Evolutionary conservation across 2,888 invertebrate species (phyloP).

Genomic region (Eilema sororculum): DNA sequence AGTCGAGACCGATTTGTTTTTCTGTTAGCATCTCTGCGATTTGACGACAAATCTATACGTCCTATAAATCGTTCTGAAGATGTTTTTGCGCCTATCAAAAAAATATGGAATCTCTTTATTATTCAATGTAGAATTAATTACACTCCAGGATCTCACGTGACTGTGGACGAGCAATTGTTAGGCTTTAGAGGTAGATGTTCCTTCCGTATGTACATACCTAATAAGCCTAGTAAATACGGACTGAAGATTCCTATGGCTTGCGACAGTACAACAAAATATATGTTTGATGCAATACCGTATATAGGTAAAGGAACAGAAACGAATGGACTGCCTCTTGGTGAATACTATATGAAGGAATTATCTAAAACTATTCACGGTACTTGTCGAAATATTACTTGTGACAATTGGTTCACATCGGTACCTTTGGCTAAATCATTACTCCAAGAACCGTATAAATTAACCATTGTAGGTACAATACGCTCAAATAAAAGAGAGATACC

Average conservation of each 20-base stretch:
- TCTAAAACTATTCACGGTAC: slow-evolving; percentile 14
- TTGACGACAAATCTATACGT: slow-evolving; percentile 23
- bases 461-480: slow-evolving; percentile 19
- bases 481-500: slow-evolving; percentile 54
- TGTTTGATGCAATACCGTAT: slow-evolving; percentile 23
- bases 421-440: slow-evolving; percentile 16
- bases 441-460: slow-evolving; percentile 21
- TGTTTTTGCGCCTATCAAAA: slow-evolving; percentile 19
- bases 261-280: slow-evolving; percentile 37
- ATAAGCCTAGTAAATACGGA: slow-evolving; percentile 51
- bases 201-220: slow-evolving; percentile 31
- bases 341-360: slow-evolving; percentile 23
- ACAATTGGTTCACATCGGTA: slow-evolving; percentile 30
- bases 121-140: slow-evolving; percentile 20
- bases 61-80: slow-evolving; percentile 9
- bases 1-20: slow-evolving; percentile 38
- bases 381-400: slow-evolving; percentile 18
- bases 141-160: slow-evolving; percentile 18
- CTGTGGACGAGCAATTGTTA: slow-evolving; percentile 24
- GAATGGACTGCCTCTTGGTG: slow-evolving; percentile 18
- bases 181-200: slow-evolving; percentile 24
- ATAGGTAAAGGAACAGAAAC: slow-evolving; percentile 21
- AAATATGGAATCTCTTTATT: slow-evolving; percentile 24
- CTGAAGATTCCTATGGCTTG: slow-evolving; percentile 24
- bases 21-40: slow-evolving; percentile 31